Evolutionary conservation across 53 echinoderm and acorn worm genomes (phyloP).

Genomic region (Paracentrotus lividus): DNA sequence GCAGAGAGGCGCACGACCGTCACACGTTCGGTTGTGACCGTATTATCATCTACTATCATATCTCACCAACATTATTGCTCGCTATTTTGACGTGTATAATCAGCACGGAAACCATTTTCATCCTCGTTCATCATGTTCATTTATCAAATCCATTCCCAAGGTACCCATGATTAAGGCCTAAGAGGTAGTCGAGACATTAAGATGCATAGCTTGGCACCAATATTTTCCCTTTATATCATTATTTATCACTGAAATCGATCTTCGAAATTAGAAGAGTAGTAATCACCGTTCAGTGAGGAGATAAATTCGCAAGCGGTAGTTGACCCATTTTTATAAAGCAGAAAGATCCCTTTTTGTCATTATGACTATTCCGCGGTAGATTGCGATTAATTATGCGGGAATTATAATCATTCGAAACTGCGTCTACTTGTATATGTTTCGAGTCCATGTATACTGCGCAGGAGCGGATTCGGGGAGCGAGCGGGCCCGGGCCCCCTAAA

Average conservation of each 20-base stretch:
- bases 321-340: neutral
- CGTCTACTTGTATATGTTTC: too few species aligned
- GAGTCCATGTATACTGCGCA: too few species aligned
- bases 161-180: neutral
- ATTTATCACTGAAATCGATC: constrained; percentile 18
- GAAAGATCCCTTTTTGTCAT: neutral
- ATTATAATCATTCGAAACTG: too few species aligned
- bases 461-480: too few species aligned
- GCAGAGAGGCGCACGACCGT: too few species aligned
- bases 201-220: neutral
- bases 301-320: neutral
- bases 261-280: neutral
- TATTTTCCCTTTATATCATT: neutral
- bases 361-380: too few species aligned
- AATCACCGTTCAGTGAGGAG: neutral
- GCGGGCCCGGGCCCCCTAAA: too few species aligned
- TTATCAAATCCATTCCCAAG: neutral
- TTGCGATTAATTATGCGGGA: too few species aligned
- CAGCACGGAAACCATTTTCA: neutral
- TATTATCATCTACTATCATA: too few species aligned
- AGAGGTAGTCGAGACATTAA: neutral
- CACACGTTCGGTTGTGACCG: too few species aligned
- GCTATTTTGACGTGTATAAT: neutral
- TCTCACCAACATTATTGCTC: too few species aligned
- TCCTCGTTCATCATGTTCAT: neutral